Conservation (phyloP, 2,888 invertebrate genomes). For the Pachycephus smyrnensis region DNA sequence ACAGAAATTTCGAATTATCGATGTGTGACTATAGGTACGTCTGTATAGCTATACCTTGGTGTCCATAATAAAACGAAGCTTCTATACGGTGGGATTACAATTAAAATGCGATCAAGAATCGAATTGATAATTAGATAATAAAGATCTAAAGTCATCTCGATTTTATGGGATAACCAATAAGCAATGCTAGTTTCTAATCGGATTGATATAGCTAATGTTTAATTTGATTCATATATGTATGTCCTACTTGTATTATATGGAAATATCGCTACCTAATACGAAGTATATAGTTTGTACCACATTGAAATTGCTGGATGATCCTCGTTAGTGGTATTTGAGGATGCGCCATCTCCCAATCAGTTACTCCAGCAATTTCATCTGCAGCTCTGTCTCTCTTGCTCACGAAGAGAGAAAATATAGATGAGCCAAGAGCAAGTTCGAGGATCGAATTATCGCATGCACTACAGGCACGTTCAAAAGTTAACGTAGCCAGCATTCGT, state of each 20-base stretch:
- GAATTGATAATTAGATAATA: not conserved
- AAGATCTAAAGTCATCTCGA: not conserved
- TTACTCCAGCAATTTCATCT: not conserved
- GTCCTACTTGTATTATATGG: not conserved
- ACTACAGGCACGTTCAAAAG: no score
- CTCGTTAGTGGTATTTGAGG: slow-evolving; percentile 18
- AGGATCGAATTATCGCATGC: no score
- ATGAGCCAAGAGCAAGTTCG: no score
- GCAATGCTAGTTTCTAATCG: not conserved
- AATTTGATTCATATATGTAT: not conserved
- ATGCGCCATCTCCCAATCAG: slow-evolving; percentile 12
- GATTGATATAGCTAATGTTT: not conserved
- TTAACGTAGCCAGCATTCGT: no score
- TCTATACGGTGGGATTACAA: not conserved
- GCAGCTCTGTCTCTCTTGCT: not conserved
- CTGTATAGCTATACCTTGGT: not conserved
- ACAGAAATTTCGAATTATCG: not conserved
- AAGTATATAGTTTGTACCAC: not conserved
- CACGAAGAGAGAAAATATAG: no score
- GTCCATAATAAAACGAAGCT: not conserved
- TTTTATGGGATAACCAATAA: not conserved
- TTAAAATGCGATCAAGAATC: not conserved
- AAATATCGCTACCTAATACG: no score
- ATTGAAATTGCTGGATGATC: slow-evolving; percentile 15
- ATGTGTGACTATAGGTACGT: not conserved